Base-by-base conservation (phyloP, 2,888 invertebrate genomes). In the Eupithecia insigniata region DNA sequence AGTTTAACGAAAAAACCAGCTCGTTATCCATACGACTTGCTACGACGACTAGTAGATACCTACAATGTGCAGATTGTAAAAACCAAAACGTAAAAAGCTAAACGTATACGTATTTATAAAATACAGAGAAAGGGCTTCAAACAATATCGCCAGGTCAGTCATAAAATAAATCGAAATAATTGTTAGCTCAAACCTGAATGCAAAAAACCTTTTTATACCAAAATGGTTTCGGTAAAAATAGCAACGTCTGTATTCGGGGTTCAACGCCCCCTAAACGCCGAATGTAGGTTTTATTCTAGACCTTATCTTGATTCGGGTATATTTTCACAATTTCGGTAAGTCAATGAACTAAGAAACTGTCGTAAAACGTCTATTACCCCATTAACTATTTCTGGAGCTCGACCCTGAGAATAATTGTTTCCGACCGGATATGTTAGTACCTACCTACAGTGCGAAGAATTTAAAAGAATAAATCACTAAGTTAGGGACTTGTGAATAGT, bases 121-220 rank as follows among this genome's bases (percentile, higher is more conserved):
- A n/a, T 55, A 26, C 55, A 55, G 55, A 12, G 14, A 55, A 55
- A 55, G 26, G 55, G 61, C 34, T 32, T 62, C 36, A 64, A 64
- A 39, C 66, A 66, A 66, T 46, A 66, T 46, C 30, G 66, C 30
- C 66, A 46, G 46, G 43, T 30, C 43, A 28, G 16, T 46, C 66
- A 39, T 46, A 46, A 43, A 46, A 66, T 46, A 66, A 66, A 66
- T 32, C 43, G 30, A 43, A 66, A 66, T 66, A 64, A 64, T 66
- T 46, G 46, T 66, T 46, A 30, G 30, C 30, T 46, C 43, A 66
- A 66, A 46, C 46, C 43, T 10, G 46, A 66, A 67, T 58, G 58
- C 67, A 67, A 58, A 67, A 67, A 67, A 67, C 67, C 67, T 67
- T 67, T 66, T 67, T 60, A 67, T 26, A 67, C 43, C 39, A n/a